Evolutionary conservation across 2,888 invertebrate genomes (phyloP).

Genomic region (Glaucopsyche alexis): DNA sequence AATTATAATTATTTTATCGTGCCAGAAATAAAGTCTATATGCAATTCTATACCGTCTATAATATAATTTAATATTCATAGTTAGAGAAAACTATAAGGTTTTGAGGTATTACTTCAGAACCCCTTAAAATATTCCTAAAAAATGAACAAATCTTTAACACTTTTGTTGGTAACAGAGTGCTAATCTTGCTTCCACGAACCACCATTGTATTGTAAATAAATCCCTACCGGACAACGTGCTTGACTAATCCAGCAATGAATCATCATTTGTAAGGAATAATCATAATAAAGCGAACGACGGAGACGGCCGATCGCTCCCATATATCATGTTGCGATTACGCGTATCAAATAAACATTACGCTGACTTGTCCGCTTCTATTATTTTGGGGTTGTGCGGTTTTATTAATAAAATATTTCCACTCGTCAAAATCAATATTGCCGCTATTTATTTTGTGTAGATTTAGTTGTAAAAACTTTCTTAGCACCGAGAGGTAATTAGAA

Average conservation of each 20-base stretch:
- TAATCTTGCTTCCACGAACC: not conserved
- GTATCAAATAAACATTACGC: constrained; percentile 77
- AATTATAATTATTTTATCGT: too few relatives aligned
- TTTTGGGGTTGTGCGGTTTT: constrained; percentile 43
- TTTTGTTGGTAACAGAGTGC: not conserved
- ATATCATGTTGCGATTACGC: constrained; percentile 75
- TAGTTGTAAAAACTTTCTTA: too few relatives aligned
- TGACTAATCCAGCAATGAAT: constrained; percentile 75
- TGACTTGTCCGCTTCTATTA: constrained; percentile 49
- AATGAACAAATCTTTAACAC: not conserved
- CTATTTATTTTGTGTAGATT: not conserved
- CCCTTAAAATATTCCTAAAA: not conserved
- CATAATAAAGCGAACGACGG: constrained; percentile 64
- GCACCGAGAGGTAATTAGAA: too few relatives aligned
- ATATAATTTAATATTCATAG: too few relatives aligned
- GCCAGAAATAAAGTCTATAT: too few relatives aligned
- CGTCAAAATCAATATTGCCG: constrained; percentile 23
- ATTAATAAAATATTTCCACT: constrained; percentile 29
- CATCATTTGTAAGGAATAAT: constrained; percentile 77
- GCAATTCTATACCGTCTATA: too few relatives aligned
- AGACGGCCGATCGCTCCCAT: constrained; percentile 56
- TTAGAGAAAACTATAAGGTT: too few relatives aligned
- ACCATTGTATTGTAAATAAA: constrained; percentile 17
- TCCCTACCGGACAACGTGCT: constrained; percentile 65
- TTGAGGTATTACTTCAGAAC: too few relatives aligned